Evolutionary conservation across 92 coral and sea anemone species (phyloP).

Genomic region (Phenganax marumi): DNA sequence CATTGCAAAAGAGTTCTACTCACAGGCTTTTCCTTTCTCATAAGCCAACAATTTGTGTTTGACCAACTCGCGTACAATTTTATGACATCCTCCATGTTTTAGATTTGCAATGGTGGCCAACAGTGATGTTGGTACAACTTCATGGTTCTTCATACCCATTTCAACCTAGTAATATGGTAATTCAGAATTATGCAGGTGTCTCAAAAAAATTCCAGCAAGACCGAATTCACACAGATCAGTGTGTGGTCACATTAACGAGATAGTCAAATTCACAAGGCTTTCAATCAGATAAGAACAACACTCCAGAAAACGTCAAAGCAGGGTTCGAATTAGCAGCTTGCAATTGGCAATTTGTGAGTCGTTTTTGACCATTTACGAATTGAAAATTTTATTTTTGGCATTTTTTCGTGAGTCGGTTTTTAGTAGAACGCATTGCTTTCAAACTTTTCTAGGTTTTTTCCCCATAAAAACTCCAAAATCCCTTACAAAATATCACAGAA

Average conservation of each 20-base stretch:
- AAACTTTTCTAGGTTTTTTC: too few species aligned
- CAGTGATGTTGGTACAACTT: slow-evolving; percentile 81
- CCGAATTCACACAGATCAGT: background rate
- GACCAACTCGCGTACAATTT: slow-evolving; percentile 76
- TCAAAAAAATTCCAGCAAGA: background rate
- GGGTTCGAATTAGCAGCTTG: too few species aligned
- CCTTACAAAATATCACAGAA: too few species aligned
- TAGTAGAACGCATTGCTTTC: too few species aligned
- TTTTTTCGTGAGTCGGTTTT: too few species aligned
- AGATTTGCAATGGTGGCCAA: slow-evolving; percentile 94
- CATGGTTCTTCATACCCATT: slow-evolving; percentile 99
- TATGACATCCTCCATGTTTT: slow-evolving; percentile 97
- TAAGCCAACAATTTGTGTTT: slow-evolving; percentile 85
- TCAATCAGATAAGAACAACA: too few species aligned
- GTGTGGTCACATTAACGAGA: background rate
- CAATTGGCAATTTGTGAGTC: too few species aligned
- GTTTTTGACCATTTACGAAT: too few species aligned
- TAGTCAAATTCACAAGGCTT: too few species aligned
- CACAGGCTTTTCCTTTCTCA: slow-evolving; percentile 72
- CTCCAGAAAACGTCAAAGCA: too few species aligned
- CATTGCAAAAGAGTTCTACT: background rate
- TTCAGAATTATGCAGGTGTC: background rate
- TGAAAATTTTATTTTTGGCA: too few species aligned
- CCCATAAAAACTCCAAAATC: too few species aligned
- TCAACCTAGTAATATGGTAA: slow-evolving; percentile 64